These are phyloP conservation scores for Gambelia wislizenii DNA, from an alignment of 2,797 vertebrate genomes.

Conservation along the genomic window DNA sequence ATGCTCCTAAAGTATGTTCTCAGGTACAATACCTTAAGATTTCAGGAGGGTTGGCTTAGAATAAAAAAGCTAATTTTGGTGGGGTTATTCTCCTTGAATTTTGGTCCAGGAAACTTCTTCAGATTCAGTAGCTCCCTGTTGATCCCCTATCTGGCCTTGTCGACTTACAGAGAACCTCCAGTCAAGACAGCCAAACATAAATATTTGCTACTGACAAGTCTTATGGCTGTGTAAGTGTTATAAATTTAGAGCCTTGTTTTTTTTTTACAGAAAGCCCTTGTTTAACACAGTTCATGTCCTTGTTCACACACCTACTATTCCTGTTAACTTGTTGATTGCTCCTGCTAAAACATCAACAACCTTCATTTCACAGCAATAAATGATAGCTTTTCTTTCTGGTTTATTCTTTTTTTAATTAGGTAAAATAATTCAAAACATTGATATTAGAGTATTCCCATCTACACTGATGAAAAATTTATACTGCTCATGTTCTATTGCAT, in stretches of 20 bases:
- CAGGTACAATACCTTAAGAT: too few species aligned
- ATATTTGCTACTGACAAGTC: background rate
- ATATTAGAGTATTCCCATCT: background rate
- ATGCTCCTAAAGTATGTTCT: too few species aligned
- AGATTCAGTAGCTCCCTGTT: background rate
- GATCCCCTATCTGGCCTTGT: background rate
- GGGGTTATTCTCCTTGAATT: background rate
- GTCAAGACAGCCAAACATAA: background rate
- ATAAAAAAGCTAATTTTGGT: too few species aligned
- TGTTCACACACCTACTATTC: constrained; percentile 11
- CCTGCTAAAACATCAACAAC: background rate
- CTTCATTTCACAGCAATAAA: background rate
- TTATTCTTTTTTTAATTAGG: background rate
- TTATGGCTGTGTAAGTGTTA: constrained; percentile 5
- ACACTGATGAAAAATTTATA: background rate
- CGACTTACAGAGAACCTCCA: background rate
- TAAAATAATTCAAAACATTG: background rate
- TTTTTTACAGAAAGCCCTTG: constrained; percentile 19
- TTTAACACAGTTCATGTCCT: constrained; percentile 13
- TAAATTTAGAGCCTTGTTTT: constrained; percentile 22
- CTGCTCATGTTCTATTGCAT: background rate
- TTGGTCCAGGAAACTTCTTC: background rate
- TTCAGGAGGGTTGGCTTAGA: too few species aligned
- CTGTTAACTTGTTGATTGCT: background rate
- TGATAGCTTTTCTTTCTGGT: background rate